Evolutionary conservation across 2,888 invertebrate genomes (phyloP).

Genomic region (Ectobius pallidus): DNA sequence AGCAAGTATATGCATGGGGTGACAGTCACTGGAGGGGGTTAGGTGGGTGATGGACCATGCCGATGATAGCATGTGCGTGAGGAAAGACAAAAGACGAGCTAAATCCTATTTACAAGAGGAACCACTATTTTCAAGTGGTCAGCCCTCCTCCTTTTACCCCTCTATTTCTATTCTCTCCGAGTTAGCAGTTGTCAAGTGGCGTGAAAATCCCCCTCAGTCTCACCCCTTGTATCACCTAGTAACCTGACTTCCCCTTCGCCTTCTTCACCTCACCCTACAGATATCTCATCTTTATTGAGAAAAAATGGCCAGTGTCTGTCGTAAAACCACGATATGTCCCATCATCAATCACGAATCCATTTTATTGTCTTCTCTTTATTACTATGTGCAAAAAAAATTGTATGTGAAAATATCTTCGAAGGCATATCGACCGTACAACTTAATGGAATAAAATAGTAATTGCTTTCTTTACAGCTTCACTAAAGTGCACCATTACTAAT

Average conservation of each 20-base stretch:
- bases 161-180: constrained; percentile 31
- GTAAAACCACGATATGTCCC: too few relatives aligned
- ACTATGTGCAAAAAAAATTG: too few relatives aligned
- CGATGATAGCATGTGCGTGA: constrained; percentile 23
- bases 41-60: neutral
- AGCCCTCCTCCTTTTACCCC: neutral
- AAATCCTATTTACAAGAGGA: constrained; percentile 33
- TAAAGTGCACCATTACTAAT: too few relatives aligned
- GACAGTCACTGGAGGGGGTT: neutral
- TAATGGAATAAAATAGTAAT: too few relatives aligned
- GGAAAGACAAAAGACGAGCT: constrained; percentile 36
- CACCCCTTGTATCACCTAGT: neutral
- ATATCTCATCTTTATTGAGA: too few relatives aligned
- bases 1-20: constrained; percentile 36
- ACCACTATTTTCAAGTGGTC: constrained; percentile 34
- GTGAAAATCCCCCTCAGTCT: constrained; percentile 5
- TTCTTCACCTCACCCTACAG: neutral
- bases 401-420: too few relatives aligned
- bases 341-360: too few relatives aligned
- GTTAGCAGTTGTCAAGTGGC: constrained; percentile 39
- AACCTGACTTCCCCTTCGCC: neutral
- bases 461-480: too few relatives aligned
- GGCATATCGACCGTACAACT: too few relatives aligned
- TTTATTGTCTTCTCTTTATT: too few relatives aligned
- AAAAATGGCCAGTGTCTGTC: too few relatives aligned